phyloP scores from a whole-genome alignment of 2,113 vertebrate species.

The Odontophorus gujanensis region DNA sequence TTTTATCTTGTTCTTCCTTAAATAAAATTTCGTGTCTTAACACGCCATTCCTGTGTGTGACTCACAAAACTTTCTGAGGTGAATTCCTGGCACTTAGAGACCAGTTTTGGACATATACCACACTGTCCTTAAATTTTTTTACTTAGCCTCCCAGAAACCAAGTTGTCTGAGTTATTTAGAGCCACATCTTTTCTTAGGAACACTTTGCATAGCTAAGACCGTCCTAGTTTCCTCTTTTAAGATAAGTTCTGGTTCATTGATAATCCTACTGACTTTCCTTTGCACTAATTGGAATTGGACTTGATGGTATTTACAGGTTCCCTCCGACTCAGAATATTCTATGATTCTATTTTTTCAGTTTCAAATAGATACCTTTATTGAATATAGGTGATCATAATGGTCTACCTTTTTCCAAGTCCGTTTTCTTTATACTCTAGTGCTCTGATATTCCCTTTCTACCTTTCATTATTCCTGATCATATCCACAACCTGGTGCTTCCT shows the following conservation, averaged over 20 bases:
- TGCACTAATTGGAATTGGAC: background rate
- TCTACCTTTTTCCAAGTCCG: background rate
- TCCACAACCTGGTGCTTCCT: background rate
- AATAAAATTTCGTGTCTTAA: background rate
- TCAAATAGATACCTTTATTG: background rate
- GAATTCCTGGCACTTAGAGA: background rate
- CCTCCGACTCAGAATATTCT: too few species aligned
- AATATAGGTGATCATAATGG: background rate
- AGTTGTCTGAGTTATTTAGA: background rate
- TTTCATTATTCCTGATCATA: background rate
- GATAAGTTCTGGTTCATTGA: background rate
- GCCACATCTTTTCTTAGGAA: background rate
- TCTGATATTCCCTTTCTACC: background rate
- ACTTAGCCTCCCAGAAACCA: background rate
- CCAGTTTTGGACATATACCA: background rate
- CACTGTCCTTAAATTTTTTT: background rate
- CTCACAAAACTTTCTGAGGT: background rate
- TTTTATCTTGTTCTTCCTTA: background rate
- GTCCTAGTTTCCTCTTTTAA: background rate
- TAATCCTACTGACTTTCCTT: background rate
- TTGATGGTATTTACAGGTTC: too few species aligned
- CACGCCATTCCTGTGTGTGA: background rate
- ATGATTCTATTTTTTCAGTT: background rate
- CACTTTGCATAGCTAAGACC: background rate
- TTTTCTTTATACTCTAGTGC: background rate